These are phyloP conservation scores for Rhaphigaster nebulosa DNA, from an alignment of 2,888 invertebrate species.

Conservation along the genomic window DNA sequence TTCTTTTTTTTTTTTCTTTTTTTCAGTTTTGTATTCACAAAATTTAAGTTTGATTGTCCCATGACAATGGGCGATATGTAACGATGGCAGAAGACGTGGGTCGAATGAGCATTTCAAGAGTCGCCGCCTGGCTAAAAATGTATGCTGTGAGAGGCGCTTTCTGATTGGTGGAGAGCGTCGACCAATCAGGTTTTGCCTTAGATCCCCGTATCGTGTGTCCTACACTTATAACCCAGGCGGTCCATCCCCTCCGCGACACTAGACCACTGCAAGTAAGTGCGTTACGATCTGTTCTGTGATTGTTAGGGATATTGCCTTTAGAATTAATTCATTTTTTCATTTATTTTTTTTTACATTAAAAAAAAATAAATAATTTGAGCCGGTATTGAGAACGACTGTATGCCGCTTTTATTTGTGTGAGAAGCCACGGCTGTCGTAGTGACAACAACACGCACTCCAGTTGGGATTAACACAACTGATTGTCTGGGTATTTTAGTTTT, in stretches of 20 bases:
- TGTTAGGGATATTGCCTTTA: slow-evolving; percentile 57
- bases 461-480: slow-evolving; percentile 55
- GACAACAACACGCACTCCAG: slow-evolving; percentile 26
- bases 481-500: slow-evolving; percentile 55
- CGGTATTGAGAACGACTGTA: slow-evolving; percentile 45
- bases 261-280: slow-evolving; percentile 96
- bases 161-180: slow-evolving; percentile 64
- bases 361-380: not conserved
- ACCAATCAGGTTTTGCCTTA: slow-evolving; percentile 71
- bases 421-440: slow-evolving; percentile 31
- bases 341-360: slow-evolving; percentile 45
- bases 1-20: not conserved
- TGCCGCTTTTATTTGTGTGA: slow-evolving; percentile 43
- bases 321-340: slow-evolving; percentile 25
- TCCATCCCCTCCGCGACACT: slow-evolving; percentile 87
- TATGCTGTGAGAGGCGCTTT: slow-evolving; percentile 52
- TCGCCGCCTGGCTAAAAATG: slow-evolving; percentile 59
- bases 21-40: not conserved
- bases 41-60: not conserved
- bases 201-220: slow-evolving; percentile 82
- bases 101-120: slow-evolving; percentile 26
- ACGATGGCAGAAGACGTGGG: not conserved
- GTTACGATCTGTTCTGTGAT: slow-evolving; percentile 69
- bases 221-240: slow-evolving; percentile 82
- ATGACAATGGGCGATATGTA: not conserved